Base-by-base conservation (phyloP, 37 sponge, comb jelly and placozoan genomes). In the Petrosia ficiformis region DNA sequence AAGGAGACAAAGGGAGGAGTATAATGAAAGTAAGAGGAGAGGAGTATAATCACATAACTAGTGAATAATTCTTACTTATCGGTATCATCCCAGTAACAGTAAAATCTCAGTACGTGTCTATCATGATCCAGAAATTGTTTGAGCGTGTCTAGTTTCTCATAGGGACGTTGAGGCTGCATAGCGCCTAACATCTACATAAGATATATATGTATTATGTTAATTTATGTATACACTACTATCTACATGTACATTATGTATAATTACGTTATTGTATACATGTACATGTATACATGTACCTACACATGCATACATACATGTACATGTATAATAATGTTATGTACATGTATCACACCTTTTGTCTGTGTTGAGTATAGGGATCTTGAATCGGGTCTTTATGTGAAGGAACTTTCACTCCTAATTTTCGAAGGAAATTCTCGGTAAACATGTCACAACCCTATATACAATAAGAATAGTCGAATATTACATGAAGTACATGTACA, bases 141-240 rank as follows among this genome's bases (percentile, higher is more conserved):
- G 36, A 96, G 84, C 16, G 87, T 93, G 82, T 96, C 97, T 30
- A 82, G 32, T 71, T 81, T 92, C 84, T 97, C 96, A 75, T 95
- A 97, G 11, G 99, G 99, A 16, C 99, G 71, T 32, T 88, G 75
- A 31, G 99, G 99, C 83, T 97, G 99, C 99, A 97, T 97, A 43
- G 90, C 54, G 19, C 72, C 98, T 34, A 44, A 29, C 65, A 77
- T 22, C 89, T 95, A 68, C 14, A 21, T n/a, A 41, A 31, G 1
- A 21, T 44, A 6, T 26, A 61, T n/a, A 6, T 26, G 28, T n/a
- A 61, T 22, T n/a, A n/a, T n/a, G n/a, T n/a, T n/a, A n/a, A n/a
- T n/a, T n/a, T n/a, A n/a, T n/a, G n/a, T n/a, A n/a, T n/a, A n/a
- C n/a, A n/a, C 28, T 67, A 31, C 28, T 36, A 31, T 24, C 68